phyloP scores from a whole-genome alignment of 1,140 invertebrate genomes.

The Sycophila sp. region DNA sequence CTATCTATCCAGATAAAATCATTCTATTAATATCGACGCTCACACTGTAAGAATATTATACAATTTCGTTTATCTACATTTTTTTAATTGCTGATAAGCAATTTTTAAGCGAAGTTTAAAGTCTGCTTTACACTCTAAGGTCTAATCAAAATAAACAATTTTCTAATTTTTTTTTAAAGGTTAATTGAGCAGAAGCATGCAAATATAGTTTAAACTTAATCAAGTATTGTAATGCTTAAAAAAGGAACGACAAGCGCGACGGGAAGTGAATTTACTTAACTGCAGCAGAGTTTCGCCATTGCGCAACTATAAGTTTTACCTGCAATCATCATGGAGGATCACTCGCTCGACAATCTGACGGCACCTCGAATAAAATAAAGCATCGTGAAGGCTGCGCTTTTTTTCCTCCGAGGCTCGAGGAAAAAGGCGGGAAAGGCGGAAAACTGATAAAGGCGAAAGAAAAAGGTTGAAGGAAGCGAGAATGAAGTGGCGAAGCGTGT shows the following conservation, averaged over 20 bases:
- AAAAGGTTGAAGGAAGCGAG: not conserved
- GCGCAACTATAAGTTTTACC: slow-evolving; percentile 31
- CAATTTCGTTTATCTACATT: no score
- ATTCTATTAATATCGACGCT: not conserved
- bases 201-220: slow-evolving; percentile 18
- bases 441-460: not conserved
- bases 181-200: slow-evolving; percentile 6
- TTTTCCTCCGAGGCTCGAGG: slow-evolving; percentile 9
- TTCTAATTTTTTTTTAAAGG: not conserved
- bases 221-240: slow-evolving; percentile 17
- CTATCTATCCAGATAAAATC: not conserved
- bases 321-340: slow-evolving; percentile 15
- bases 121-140: not conserved
- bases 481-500: not conserved
- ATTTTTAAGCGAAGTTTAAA: not conserved
- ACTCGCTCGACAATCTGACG: not conserved
- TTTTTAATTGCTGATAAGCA: not conserved
- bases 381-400: slow-evolving; percentile 2
- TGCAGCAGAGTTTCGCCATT: slow-evolving; percentile 10
- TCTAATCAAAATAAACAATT: not conserved
- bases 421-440: not conserved
- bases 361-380: slow-evolving; percentile 22
- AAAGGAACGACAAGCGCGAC: slow-evolving; percentile 17
- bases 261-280: slow-evolving; percentile 30
- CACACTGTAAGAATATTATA: no score